Base-by-base conservation (phyloP, 2,113 vertebrate species). In the Isurus oxyrinchus region DNA sequence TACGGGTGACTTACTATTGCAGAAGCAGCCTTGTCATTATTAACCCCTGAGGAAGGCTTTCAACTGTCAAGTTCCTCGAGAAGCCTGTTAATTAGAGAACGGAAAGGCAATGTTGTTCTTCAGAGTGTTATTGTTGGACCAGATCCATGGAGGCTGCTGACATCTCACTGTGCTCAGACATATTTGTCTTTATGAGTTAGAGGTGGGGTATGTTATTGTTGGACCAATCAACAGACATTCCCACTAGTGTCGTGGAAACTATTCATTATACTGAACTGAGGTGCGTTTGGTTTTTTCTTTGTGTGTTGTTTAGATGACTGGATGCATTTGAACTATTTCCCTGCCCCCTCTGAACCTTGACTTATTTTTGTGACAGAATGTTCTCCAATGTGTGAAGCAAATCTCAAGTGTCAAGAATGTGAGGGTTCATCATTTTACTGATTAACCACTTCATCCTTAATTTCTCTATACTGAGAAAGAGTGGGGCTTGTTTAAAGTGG, bases 201-300 rank as follows among this genome's bases (percentile, higher is more conserved):
- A 55, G 67, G 94, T 95, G 67, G 94, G 44, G 44, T 44, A 69
- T 95, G 94, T 95, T 95, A 69, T 95, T 95, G 44, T 76, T 95
- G 94, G 94, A n/a, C 8, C 93, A 94, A 23, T 11, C 7, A 19
- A 23, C 61, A 23, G 61, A 53, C 13, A 49, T 31, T 53, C 66
- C 94, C 25, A 5, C 27, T 35, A 53, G 49, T 95, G 93, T 2
- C 49, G 44, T 95, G 94, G 67, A 95, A 72, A 55, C 40, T 66
- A 69, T 95, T 95, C 61, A 69, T 67, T 69, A 69, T 16, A 2
- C 59, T 31, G 25, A 95, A 76, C 35, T 3, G n/a, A 95, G 67
- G 25, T 72, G 61, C 19, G 13, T 95, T 95, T 53, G 14, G 90
- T 25, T 69, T 95, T 69, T 69, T 44, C 21, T 13, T 67, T 69